Base-by-base conservation (phyloP, 2,888 invertebrate species). In the Acrobasis repandana region DNA sequence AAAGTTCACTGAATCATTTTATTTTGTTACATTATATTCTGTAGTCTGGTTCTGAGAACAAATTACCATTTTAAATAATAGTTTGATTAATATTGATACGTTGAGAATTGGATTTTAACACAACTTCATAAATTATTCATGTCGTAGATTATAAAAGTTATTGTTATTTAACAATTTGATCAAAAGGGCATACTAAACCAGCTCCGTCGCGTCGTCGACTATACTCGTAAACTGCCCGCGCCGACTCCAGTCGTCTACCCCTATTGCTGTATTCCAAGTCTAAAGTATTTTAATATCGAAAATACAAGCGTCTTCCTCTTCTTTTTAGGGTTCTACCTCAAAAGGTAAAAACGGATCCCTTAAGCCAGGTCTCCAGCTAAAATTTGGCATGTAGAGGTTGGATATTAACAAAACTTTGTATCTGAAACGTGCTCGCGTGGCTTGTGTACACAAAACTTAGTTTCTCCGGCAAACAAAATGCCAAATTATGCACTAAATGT, bases 101-200 rank as follows among this genome's bases (percentile, higher is more conserved):
- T 54, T 54, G 54, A 54, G 54, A 36, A 54, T 54, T 54, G 54
- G 54, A 54, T 54, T 54, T 54, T 54, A 54, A 54, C 54, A 54
- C 54, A 43, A 38, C 38, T 43, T 54, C 14, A 54, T 54, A 20
- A 38, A 54, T 54, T 38, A 54, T 54, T 54, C 54, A 54, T 54
- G 14, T 20, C 20, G 38, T 20, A 14, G 54, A 54, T 54, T 54
- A 54, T 54, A 38, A 54, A 43, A 38, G 16, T 43, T 52, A 34
- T 36, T 54, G 38, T 54, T 54, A 16, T 49, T 49, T 18, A 49
- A 49, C 16, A 36, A 18, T 50, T 50, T 50, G 6, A 16, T 85
- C 85, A 86, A 86, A 85, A 82, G 84, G 83, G 80, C 79, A 81
- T 79, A 78, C 75, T 82, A 84, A 86, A 85, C 74, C 75, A 75